phyloP scores from a whole-genome alignment of 2,888 invertebrate genomes.

The Ectemnius continuus region DNA sequence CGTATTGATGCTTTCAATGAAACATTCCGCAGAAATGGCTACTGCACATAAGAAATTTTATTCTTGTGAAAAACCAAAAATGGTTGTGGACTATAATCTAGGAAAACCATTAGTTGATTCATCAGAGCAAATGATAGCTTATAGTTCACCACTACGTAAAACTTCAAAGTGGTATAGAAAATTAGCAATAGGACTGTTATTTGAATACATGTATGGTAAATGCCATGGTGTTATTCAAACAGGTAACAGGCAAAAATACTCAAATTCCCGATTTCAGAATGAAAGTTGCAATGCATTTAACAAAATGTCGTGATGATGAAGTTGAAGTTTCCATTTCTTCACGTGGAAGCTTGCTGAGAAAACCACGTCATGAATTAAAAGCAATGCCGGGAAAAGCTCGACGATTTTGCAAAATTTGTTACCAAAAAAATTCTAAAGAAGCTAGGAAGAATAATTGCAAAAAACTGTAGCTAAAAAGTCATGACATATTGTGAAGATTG shows the following conservation, averaged over 20 bases:
- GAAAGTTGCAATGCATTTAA: constrained; percentile 20
- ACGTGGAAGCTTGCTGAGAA: too few relatives aligned
- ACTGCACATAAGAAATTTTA: constrained; percentile 4
- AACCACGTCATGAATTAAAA: too few relatives aligned
- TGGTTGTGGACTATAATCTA: constrained; percentile 22
- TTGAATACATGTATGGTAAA: constrained; percentile 23
- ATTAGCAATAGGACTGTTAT: constrained; percentile 24
- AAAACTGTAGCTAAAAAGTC: too few relatives aligned
- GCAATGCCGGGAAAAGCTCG: too few relatives aligned
- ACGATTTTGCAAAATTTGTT: too few relatives aligned
- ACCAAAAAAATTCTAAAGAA: too few relatives aligned
- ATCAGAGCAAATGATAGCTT: constrained; percentile 28
- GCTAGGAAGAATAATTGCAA: too few relatives aligned
- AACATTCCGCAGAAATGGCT: constrained; percentile 14
- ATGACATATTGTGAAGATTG: too few relatives aligned
- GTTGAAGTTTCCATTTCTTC: constrained; percentile 4
- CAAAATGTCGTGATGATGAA: neutral
- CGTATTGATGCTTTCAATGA: constrained; percentile 9
- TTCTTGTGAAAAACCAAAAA: constrained; percentile 23
- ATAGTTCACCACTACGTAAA: constrained; percentile 25
- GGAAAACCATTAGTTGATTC: constrained; percentile 25
- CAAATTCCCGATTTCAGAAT: constrained; percentile 18
- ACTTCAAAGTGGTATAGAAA: constrained; percentile 27
- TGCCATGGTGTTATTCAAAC: constrained; percentile 17
- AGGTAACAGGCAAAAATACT: constrained; percentile 12